Evolutionary conservation across 2,888 invertebrate species (phyloP).

Genomic region (Drosophila ezoana): DNA sequence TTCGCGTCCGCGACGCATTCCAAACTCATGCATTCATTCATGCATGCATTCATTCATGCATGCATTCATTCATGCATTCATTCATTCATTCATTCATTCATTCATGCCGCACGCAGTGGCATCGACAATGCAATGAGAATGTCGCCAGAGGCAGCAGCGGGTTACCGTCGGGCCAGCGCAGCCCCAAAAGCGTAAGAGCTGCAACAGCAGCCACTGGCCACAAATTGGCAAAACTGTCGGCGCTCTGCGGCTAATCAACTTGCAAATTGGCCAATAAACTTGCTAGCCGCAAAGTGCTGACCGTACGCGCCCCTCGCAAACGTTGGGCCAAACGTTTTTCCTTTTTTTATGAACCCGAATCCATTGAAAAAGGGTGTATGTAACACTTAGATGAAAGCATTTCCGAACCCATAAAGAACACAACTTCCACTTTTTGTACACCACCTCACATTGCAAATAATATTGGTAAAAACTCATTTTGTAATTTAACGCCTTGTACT

Average conservation of each 20-base stretch:
- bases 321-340: slow-evolving; percentile 46
- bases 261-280: slow-evolving; percentile 69
- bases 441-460: no score
- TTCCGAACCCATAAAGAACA: no score
- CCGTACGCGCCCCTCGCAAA: slow-evolving; percentile 45
- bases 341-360: slow-evolving; percentile 8
- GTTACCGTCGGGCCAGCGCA: not conserved
- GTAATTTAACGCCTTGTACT: no score
- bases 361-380: no score
- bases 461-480: no score
- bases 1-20: slow-evolving; percentile 1
- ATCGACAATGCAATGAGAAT: slow-evolving; percentile 16
- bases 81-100: slow-evolving; percentile 10
- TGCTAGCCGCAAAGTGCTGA: slow-evolving; percentile 47
- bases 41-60: slow-evolving; percentile 6
- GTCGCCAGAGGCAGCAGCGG: no score
- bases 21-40: slow-evolving; percentile 8
- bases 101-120: slow-evolving; percentile 2
- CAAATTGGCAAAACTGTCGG: slow-evolving; percentile 18
- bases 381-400: no score
- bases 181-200: not conserved
- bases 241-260: slow-evolving; percentile 62
- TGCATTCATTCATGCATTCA: slow-evolving; percentile 19
- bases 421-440: no score
- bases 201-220: not conserved